These are phyloP conservation scores for Sparidentex hasta DNA, from an alignment of 2,797 vertebrate species.

Conservation along the genomic window DNA sequence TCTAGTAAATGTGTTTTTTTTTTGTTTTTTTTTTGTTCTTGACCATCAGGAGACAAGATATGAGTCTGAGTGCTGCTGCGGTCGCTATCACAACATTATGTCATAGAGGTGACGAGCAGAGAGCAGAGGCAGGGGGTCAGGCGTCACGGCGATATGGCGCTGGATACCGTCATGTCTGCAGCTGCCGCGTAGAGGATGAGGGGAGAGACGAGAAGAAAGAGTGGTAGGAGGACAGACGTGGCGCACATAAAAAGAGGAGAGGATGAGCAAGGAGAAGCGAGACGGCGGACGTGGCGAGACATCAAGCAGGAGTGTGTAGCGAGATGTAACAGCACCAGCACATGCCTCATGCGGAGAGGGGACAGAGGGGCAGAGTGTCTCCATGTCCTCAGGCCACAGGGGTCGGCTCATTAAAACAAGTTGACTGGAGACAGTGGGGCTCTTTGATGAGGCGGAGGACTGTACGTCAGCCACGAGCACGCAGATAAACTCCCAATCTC, in stretches of 20 bases:
- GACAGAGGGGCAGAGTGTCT: slow-evolving; percentile 58
- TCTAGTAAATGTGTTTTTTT: slow-evolving; percentile 31
- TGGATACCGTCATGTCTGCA: slow-evolving; percentile 80
- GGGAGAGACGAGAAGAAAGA: slow-evolving; percentile 56
- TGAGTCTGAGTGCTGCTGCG: slow-evolving; percentile 57
- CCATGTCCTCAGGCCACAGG: slow-evolving; percentile 63
- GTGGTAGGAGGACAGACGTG: slow-evolving; percentile 39
- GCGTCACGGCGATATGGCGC: slow-evolving; percentile 62
- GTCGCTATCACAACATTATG: slow-evolving; percentile 65
- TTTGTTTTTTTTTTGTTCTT: slow-evolving; percentile 39
- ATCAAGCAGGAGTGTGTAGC: slow-evolving; percentile 39
- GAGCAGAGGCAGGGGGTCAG: slow-evolving; percentile 71
- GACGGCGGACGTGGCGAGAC: slow-evolving; percentile 14
- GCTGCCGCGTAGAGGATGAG: slow-evolving; percentile 55
- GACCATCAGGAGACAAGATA: slow-evolving; percentile 55
- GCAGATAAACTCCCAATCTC: slow-evolving; percentile 68
- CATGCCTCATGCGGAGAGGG: slow-evolving; percentile 35
- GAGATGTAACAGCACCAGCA: slow-evolving; percentile 55
- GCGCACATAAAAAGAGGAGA: slow-evolving; percentile 28
- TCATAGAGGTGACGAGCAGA: slow-evolving; percentile 47
- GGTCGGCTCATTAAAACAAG: slow-evolving; percentile 57
- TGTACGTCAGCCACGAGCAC: slow-evolving; percentile 54
- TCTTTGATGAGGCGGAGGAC: slow-evolving; percentile 64
- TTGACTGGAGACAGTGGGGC: slow-evolving; percentile 50
- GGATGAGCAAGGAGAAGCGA: slow-evolving; percentile 7